phyloP scores from a whole-genome alignment of 1,140 invertebrate genomes.

The Delia radicum region DNA sequence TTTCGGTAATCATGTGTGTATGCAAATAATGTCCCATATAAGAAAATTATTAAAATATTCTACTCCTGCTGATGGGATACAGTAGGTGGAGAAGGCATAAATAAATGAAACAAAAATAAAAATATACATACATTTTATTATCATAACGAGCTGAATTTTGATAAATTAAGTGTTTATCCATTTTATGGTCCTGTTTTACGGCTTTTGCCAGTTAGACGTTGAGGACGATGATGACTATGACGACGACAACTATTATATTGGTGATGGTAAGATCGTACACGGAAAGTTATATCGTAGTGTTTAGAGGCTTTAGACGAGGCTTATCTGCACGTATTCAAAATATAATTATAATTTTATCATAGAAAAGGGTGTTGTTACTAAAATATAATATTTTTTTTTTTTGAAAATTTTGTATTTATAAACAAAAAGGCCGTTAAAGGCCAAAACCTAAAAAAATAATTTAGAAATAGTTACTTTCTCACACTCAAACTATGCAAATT shows the following conservation, averaged over 20 bases:
- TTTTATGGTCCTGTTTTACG: constrained; percentile 22
- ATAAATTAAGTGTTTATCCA: constrained; percentile 27
- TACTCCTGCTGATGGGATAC: not conserved
- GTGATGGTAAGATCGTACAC: not conserved
- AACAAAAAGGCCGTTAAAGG: not conserved
- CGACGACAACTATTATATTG: not conserved
- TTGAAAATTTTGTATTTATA: not conserved
- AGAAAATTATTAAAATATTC: not conserved
- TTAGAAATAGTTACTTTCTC: too few relatives aligned
- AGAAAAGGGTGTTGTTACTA: constrained; percentile 3
- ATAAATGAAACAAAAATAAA: not conserved
- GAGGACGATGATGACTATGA: not conserved
- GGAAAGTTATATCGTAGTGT: not conserved
- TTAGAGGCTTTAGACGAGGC: not conserved
- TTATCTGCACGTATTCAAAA: constrained; percentile 17
- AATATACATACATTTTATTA: constrained; percentile 12
- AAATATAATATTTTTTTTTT: not conserved
- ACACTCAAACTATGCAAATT: not conserved
- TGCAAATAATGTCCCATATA: constrained; percentile 8
- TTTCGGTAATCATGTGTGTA: not conserved
- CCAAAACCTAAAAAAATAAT: not conserved
- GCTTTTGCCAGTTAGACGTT: not conserved
- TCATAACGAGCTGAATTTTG: constrained; percentile 19
- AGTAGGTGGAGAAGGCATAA: not conserved
- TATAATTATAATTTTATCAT: constrained; percentile 13